Evolutionary conservation across 2,888 invertebrate genomes (phyloP), one percentile per base, ranked within the genome.

Genomic region (Tenthredo mesomela): DNA sequence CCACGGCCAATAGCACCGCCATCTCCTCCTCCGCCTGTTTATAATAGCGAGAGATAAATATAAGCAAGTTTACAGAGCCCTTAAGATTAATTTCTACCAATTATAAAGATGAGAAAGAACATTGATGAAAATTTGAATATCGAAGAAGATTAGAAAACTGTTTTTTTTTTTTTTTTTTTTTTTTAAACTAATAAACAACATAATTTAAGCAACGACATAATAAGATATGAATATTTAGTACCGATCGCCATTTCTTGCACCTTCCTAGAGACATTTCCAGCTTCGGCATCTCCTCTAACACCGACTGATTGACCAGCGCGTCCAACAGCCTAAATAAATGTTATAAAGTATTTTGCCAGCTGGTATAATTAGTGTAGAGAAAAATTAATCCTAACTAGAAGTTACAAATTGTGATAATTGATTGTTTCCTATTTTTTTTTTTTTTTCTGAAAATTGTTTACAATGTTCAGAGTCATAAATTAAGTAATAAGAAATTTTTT

Each of bases 1-100:
- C 96, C 96, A 43, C 95, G 94, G 0, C 94, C 94, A 0, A 92
- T 89, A 0, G 86, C 86, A 0, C 90, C 87, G 1, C 90, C 91
- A 3, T 92, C 90, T 2, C 93, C 94, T 2, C 93, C 93, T 7
- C 88, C 91, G 0, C 88, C 92, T 40, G 87, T 85, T 71, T 29
- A 54, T 43, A 12, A 43, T 40, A 80, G 1, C 5, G 5, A 18
- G 4, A 25, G 21, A 67, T 61, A 5, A 50, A 67, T 7, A 65
- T 65, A 0, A 61, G 25, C 6, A n/a, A 40, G 43, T 65, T 12
- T 58, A n/a, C 1, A 7, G 25, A 29, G 6, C 5, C 7, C 7
- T 6, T 6, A 7, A 5, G n/a, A n/a, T 6, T 54, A 54, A 54
- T 54, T 54, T 6, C n/a, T n/a, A 54, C 2, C 6, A 54, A n/a